Evolutionary conservation across 2,888 invertebrate genomes (phyloP).

Genomic region (Spisula subtruncata): DNA sequence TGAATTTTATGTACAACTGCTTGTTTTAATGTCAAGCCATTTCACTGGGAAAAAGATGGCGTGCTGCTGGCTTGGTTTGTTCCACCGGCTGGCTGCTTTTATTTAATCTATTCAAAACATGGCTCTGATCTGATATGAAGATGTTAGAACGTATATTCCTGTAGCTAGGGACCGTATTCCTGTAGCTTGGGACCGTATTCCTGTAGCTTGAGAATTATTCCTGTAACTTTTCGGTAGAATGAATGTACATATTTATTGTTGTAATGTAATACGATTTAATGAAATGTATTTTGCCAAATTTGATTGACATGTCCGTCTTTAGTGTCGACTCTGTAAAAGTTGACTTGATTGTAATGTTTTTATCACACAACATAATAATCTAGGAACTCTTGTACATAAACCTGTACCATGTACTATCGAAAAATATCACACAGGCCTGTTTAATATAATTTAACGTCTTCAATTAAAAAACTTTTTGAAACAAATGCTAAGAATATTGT

Average conservation of each 20-base stretch:
- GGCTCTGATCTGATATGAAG: not conserved
- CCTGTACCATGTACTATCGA: not conserved
- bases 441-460: not conserved
- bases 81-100: not conserved
- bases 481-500: not conserved
- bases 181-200: too few relatives aligned
- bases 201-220: too few relatives aligned
- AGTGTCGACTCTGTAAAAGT: not conserved
- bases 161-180: not conserved
- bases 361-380: not conserved
- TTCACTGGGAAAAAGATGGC: constrained; percentile 5
- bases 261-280: constrained; percentile 19
- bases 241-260: constrained; percentile 21
- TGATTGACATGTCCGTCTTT: constrained; percentile 1
- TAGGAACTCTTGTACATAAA: constrained; percentile 10
- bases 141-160: not conserved
- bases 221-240: too few relatives aligned
- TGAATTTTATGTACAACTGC: not conserved
- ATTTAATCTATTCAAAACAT: not conserved
- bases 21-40: not conserved
- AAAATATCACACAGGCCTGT: not conserved
- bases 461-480: not conserved
- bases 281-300: constrained; percentile 14
- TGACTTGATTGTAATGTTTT: not conserved
- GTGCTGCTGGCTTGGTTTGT: not conserved